Evolutionary conservation across 1,140 invertebrate species (phyloP).

Genomic region (Zaprionus inermis): DNA sequence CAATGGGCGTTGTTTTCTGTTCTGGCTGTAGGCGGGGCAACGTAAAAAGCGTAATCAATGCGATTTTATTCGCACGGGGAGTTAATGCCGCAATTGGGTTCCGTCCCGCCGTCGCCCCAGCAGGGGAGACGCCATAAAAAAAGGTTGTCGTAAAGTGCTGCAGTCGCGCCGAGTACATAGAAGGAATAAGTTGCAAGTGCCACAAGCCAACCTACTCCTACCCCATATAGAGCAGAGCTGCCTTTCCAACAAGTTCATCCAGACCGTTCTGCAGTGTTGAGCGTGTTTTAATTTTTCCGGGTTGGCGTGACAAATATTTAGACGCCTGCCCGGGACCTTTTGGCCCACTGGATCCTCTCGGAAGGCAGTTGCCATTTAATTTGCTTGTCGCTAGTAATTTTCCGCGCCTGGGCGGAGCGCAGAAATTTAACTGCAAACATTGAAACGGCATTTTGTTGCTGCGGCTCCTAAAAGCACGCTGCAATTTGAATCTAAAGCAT

Average conservation of each 20-base stretch:
- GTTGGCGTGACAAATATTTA: slow-evolving; percentile 54
- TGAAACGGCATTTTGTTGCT: slow-evolving; percentile 9
- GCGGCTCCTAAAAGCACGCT: not conserved
- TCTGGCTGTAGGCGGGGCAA: slow-evolving; percentile 13
- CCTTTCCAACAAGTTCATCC: not conserved
- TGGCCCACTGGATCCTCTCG: not conserved
- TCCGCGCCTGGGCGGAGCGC: slow-evolving; percentile 13
- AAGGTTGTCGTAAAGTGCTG: slow-evolving; percentile 11
- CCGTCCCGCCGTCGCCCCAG: not conserved
- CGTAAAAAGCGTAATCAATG: slow-evolving; percentile 67
- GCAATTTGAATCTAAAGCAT: slow-evolving; percentile 12
- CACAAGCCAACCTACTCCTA: not conserved
- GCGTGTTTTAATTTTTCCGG: slow-evolving; percentile 19
- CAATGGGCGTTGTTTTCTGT: not conserved
- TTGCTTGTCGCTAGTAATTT: slow-evolving; percentile 38
- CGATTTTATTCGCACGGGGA: slow-evolving; percentile 52
- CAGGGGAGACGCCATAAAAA: slow-evolving; percentile 6
- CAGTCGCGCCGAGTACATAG: too few relatives aligned
- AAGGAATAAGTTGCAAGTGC: slow-evolving; percentile 1
- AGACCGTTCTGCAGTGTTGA: not conserved
- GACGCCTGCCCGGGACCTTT: slow-evolving; percentile 14
- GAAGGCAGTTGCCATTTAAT: slow-evolving; percentile 11
- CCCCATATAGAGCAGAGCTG: too few relatives aligned
- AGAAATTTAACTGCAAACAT: slow-evolving; percentile 24
- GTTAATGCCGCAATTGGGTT: slow-evolving; percentile 47